Percentiles rank a stretch among this genome's conserved stretches.
Conservation (phyloP, 2,888 invertebrate species). For the Allophyes oxyacanthae region DNA sequence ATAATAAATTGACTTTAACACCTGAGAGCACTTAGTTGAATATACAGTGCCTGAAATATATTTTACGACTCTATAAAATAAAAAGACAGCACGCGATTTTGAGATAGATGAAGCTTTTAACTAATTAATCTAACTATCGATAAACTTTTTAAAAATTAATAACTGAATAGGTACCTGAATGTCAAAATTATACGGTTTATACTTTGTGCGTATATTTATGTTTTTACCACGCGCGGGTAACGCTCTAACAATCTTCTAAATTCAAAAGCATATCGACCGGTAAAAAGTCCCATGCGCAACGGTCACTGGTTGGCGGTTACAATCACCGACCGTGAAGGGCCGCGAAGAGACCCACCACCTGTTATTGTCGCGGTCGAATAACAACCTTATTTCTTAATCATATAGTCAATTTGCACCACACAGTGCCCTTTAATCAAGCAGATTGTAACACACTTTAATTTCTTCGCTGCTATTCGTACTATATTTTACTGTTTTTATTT, state of each 20-base stretch:
- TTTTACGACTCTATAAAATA: slow-evolving; percentile 6
- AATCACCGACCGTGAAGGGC: slow-evolving; percentile 80
- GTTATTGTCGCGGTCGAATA: slow-evolving; percentile 58
- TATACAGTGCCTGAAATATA: slow-evolving; percentile 15
- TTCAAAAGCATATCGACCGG: slow-evolving; percentile 60
- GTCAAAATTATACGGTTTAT: too few relatives aligned
- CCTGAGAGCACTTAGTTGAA: slow-evolving; percentile 4
- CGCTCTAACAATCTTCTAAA: slow-evolving; percentile 43
- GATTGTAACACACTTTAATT: neutral
- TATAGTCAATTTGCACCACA: slow-evolving; percentile 13
- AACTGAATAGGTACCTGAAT: too few relatives aligned
- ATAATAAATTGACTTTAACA: slow-evolving; percentile 1
- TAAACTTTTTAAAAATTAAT: too few relatives aligned
- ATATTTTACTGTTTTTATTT: too few relatives aligned
- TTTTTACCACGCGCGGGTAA: slow-evolving; percentile 31
- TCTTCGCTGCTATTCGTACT: too few relatives aligned
- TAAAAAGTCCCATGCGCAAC: slow-evolving; percentile 68
- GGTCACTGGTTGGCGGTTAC: slow-evolving; percentile 79
- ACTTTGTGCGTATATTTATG: too few relatives aligned
- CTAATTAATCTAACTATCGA: too few relatives aligned
- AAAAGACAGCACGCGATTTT: neutral
- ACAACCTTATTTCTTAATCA: slow-evolving; percentile 34
- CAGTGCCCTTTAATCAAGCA: slow-evolving; percentile 33
- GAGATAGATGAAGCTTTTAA: too few relatives aligned
- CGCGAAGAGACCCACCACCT: slow-evolving; percentile 80